These are phyloP conservation scores for Eupleurogrammus muticus DNA, from an alignment of 2,797 vertebrate species.

Conservation along the genomic window DNA sequence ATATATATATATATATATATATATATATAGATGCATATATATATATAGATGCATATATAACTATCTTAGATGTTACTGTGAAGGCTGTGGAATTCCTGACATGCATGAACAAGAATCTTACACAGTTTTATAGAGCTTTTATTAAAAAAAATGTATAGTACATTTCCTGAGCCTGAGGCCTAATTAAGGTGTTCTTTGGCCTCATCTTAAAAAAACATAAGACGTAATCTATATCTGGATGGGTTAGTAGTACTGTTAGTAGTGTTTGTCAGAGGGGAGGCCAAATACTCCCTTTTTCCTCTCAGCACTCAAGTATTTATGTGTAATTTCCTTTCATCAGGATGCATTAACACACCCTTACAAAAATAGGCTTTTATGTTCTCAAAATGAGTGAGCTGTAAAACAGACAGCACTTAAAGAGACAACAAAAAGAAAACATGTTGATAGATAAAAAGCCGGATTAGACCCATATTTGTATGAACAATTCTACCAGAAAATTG, in stretches of 20 bases:
- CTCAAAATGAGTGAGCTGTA: not conserved
- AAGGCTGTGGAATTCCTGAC: too few relatives aligned
- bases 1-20: too few relatives aligned
- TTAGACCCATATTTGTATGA: conserved; percentile 10
- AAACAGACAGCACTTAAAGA: conserved; percentile 28
- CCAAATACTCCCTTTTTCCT: conserved; percentile 7
- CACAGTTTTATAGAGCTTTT: conserved; percentile 7
- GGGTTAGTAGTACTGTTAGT: not conserved
- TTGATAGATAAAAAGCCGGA: conserved; percentile 27
- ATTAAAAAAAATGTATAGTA: conserved; percentile 1
- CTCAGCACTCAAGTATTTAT: conserved; percentile 23
- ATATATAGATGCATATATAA: too few relatives aligned
- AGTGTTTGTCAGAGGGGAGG: conserved; percentile 26
- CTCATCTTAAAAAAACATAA: not conserved
- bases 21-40: too few relatives aligned
- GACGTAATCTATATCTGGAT: conserved; percentile 1
- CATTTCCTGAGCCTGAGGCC: conserved; percentile 2
- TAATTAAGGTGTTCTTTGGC: conserved; percentile 23
- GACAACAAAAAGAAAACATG: conserved; percentile 7
- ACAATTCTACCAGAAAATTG: conserved; percentile 1
- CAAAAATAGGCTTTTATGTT: conserved; percentile 22
- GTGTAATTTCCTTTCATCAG: conserved; percentile 27
- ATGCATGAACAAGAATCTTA: not conserved
- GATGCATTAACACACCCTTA: conserved; percentile 25
- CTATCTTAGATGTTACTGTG: too few relatives aligned